Conservation (phyloP, 1,140 invertebrate genomes). For the Diprion similis region DNA sequence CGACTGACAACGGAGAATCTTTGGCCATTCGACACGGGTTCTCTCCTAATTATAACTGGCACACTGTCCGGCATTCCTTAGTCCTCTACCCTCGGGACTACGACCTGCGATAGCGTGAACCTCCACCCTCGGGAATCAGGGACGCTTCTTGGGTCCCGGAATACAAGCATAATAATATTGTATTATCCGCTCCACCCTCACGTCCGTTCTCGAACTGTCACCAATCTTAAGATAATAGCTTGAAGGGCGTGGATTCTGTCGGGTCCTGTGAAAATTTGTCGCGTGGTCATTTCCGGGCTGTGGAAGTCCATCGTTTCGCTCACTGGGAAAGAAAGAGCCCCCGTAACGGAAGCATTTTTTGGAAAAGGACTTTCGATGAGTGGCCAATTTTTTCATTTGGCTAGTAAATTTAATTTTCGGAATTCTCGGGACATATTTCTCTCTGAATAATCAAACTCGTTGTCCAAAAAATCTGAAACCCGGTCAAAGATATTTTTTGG, state of each 20-base stretch:
- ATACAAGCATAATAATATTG: not conserved
- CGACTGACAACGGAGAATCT: constrained; percentile 7
- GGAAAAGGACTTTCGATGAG: no score
- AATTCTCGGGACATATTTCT: no score
- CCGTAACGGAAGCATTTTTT: no score
- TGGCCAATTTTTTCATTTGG: no score
- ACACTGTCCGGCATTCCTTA: not conserved
- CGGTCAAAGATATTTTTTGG: no score
- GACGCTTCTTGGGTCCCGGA: not conserved
- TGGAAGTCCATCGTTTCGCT: no score
- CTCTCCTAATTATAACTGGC: constrained; percentile 1
- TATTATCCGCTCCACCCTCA: not conserved
- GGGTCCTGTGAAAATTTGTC: no score
- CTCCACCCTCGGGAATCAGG: not conserved
- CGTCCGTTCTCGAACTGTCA: not conserved
- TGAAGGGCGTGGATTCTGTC: not conserved
- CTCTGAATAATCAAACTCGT: no score
- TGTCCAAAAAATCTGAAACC: no score
- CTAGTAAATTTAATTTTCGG: no score
- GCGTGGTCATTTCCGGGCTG: no score
- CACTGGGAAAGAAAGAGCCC: no score
- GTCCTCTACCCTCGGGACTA: not conserved
- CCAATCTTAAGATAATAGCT: not conserved
- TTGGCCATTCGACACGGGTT: constrained; percentile 4
- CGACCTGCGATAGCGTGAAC: not conserved